Conservation (phyloP, 2,888 invertebrate species). For the Nymphalis polychloros region DNA sequence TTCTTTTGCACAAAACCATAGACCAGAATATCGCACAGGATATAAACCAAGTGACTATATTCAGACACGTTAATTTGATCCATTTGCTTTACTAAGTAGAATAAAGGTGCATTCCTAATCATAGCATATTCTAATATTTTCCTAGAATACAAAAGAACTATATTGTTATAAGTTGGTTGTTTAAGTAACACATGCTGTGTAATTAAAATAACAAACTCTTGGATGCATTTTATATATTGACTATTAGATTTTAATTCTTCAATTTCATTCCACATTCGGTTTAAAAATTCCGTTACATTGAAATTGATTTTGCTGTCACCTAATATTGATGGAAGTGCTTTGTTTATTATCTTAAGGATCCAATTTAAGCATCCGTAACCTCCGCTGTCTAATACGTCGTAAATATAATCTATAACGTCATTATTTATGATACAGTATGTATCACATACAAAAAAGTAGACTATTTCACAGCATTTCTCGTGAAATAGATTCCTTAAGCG, state of each 20-base stretch:
- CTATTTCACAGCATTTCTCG: conserved; percentile 63
- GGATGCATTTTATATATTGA: conserved; percentile 66
- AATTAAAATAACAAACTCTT: conserved; percentile 65
- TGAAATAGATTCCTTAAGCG: conserved; percentile 61
- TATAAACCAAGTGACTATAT: conserved; percentile 58
- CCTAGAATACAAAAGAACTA: conserved; percentile 56
- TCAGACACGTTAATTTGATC: conserved; percentile 45
- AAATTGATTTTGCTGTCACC: conserved; percentile 46
- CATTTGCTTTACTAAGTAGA: conserved; percentile 56
- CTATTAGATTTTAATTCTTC: conserved; percentile 73
- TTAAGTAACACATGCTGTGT: conserved; percentile 56
- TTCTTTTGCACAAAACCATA: conserved; percentile 76
- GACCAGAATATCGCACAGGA: conserved; percentile 72
- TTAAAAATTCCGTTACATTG: conserved; percentile 56
- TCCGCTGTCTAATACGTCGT: conserved; percentile 68
- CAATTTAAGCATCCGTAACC: conserved; percentile 72
- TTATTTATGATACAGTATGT: conserved; percentile 40
- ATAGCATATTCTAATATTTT: conserved; percentile 67
- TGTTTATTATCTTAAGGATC: conserved; percentile 63
- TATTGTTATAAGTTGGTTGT: conserved; percentile 56
- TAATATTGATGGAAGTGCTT: conserved; percentile 50
- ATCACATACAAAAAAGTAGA: conserved; percentile 48
- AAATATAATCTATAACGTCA: conserved; percentile 53
- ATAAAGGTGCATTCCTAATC: conserved; percentile 61
- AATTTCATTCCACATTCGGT: conserved; percentile 69